phyloP scores from a whole-genome alignment of 92 coral and sea anemone genomes.

The Epizoanthus scotinus region DNA sequence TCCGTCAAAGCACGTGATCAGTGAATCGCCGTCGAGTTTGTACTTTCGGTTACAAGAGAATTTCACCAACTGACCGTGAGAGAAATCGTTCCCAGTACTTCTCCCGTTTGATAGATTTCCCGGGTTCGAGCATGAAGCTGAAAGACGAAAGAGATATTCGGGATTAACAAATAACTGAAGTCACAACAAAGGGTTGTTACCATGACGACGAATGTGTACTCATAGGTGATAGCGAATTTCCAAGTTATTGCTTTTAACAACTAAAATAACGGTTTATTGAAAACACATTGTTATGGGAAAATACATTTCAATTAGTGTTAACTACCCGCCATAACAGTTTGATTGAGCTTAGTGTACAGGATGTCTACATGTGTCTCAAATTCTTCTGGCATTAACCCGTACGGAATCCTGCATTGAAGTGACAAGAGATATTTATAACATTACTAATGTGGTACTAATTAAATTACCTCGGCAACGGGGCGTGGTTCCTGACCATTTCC shows the following conservation, averaged over 20 bases:
- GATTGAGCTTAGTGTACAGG: not conserved
- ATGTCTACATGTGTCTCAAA: too few species aligned
- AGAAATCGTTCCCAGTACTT: slow-evolving; percentile 19
- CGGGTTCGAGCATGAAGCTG: not conserved
- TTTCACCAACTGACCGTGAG: slow-evolving; percentile 35
- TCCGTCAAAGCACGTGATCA: slow-evolving; percentile 37
- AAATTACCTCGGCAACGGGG: slow-evolving; percentile 52
- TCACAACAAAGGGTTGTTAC: too few species aligned
- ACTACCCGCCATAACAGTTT: not conserved
- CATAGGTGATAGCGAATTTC: too few species aligned
- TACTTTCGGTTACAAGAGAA: slow-evolving; percentile 35
- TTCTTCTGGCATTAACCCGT: not conserved
- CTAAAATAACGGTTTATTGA: not conserved
- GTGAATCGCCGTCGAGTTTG: slow-evolving; percentile 2
- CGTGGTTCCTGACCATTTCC: slow-evolving; percentile 36
- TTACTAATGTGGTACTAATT: not conserved
- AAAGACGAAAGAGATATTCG: too few species aligned
- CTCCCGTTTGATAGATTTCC: slow-evolving; percentile 18
- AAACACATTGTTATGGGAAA: not conserved
- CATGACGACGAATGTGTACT: too few species aligned
- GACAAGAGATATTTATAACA: not conserved
- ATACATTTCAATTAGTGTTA: not conserved
- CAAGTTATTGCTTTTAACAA: not conserved
- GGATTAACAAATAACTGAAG: not conserved
- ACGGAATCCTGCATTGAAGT: not conserved